Evolutionary conservation across 1,140 invertebrate species (phyloP), one percentile per base, ranked within the genome.

Genomic region (Andrena cerasifolii): DNA sequence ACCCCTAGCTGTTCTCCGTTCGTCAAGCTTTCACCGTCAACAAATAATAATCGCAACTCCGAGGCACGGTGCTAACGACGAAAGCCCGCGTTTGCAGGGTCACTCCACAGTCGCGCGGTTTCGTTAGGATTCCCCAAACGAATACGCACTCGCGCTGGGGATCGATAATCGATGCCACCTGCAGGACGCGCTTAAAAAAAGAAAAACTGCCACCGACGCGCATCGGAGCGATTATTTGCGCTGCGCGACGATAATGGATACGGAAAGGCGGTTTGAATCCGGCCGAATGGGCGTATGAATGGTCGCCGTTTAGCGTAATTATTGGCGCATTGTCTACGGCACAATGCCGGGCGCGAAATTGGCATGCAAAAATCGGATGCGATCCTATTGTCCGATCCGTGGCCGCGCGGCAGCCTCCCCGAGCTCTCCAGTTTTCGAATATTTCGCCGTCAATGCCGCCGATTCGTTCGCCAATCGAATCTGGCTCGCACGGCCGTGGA

Each of bases 341-440:
- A 92, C 91, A 92, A 92, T 92, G 89, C 90, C 88, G 80, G 82
- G 75, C 87, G 85, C 90, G 84, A 91, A 92, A 92, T 92, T 92
- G 91, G 90, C 90, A 92, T 92, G 90, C 89, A 92, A 92, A 92
- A 92, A 92, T 92, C 89, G 90, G 89, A 91, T 90, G 90, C 90
- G 89, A 91, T 90, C 89, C 91, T 89, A 92, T 92, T 91, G 91
- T 92, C 87, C 90, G 87, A 91, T 88, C 86, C 79, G 66, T 65
- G 73, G 75, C 77, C 72, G 67, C 78, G 82, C 70, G 63, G 58
- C 63, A 31, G 62, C 59, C 65, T 65, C 72, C 77, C 80, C 51
- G 70, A 65, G 63, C 67, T 62, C 78, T 86, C 79, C 82, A 82
- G 85, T 88, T 88, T 89, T 89, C 86, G 83, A 88, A 88, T 86